A percentile compares a stretch with the other conserved stretches of the same genome.
Evolutionary conservation across 2,888 invertebrate genomes (phyloP).

Genomic region (Lasioglossum calceatum): DNA sequence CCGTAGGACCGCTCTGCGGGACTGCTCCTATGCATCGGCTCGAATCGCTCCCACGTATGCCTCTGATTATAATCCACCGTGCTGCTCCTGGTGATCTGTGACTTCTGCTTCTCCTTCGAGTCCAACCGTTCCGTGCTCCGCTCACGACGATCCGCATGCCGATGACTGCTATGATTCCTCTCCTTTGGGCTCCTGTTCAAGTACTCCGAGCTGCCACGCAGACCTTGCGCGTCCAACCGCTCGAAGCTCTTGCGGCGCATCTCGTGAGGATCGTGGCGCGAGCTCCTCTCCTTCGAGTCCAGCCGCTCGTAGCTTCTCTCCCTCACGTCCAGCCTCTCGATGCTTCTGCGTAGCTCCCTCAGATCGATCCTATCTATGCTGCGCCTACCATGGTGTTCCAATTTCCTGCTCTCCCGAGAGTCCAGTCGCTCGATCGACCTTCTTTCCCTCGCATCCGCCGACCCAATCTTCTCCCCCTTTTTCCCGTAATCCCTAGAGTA

Average conservation of each 20-base stretch:
- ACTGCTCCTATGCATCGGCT: conserved; percentile 77
- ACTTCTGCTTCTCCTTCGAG: conserved; percentile 70
- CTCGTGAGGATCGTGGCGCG: conserved; percentile 69
- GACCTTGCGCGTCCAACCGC: conserved; percentile 75
- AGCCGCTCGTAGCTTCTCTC: conserved; percentile 75
- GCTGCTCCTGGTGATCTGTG: conserved; percentile 56
- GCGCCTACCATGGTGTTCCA: conserved; percentile 66
- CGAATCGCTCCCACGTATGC: conserved; percentile 79
- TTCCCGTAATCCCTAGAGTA: conserved; percentile 72
- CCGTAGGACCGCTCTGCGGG: conserved; percentile 73
- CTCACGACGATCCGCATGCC: conserved; percentile 61
- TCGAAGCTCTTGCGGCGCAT: conserved; percentile 76
- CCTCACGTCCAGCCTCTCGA: conserved; percentile 77
- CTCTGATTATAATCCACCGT: conserved; percentile 76
- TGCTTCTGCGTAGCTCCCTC: conserved; percentile 78
- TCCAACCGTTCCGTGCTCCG: conserved; percentile 77
- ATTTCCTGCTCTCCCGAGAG: conserved; percentile 68
- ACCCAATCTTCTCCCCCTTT: conserved; percentile 30
- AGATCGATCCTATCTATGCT: conserved; percentile 73
- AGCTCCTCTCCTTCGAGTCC: conserved; percentile 67
- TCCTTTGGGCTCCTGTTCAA: conserved; percentile 72
- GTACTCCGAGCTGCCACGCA: conserved; percentile 75
- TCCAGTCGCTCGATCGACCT: conserved; percentile 75
- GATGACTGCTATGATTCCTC: conserved; percentile 8
- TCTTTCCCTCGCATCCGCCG: conserved; percentile 73